Evolutionary conservation across 2,797 vertebrate species (phyloP), one percentile per base, ranked within the genome.

Genomic region (Arremon brunneinucha): DNA sequence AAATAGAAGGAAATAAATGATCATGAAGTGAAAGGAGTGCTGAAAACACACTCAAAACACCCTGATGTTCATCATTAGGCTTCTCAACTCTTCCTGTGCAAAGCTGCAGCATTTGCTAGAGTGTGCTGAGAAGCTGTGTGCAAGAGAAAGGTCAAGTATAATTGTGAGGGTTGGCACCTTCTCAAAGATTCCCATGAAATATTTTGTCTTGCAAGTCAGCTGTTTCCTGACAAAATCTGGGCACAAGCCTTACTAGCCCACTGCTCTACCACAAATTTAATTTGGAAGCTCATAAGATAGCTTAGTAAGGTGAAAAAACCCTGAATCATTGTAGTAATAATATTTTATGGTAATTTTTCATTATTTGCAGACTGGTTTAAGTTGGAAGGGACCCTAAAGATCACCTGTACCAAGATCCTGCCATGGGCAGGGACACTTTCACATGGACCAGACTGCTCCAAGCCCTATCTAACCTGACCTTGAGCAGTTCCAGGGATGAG

Each of bases 181-280:
- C 85, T 32, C 47, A 90, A 84, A 84, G 43, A 52, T 65, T 94
- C 55, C 52, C 49, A 26, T 83, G 75, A 92, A 94, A 57, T 70
- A 82, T 34, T 90, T 86, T 84, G 70, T 84, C 47, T 92, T 82
- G 34, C 24, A 84, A 78, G 68, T 34, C 68, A 90, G 70, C 63
- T 92, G 34, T 89, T 93, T 83, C 84, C 62, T 95, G 75, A 75
- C 60, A 83, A 68, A 85, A 95, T 59, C n/a, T 74, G 81, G 84
- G 44, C 57, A 91, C 19, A 62, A 56, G 62, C 7, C 43, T 78
- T 68, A 35, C 43, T 84, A 93, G 56, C 55, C 64, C 71, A 64
- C 43, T 80, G 53, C 30, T 85, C 56, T 82, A 74, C 30, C 75
- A 90, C 35, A 62, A 37, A 85, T 87, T 89, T 82, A 75, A 75